Evolutionary conservation across 1,140 invertebrate genomes (phyloP).

Genomic region (Drosophila subobscura): DNA sequence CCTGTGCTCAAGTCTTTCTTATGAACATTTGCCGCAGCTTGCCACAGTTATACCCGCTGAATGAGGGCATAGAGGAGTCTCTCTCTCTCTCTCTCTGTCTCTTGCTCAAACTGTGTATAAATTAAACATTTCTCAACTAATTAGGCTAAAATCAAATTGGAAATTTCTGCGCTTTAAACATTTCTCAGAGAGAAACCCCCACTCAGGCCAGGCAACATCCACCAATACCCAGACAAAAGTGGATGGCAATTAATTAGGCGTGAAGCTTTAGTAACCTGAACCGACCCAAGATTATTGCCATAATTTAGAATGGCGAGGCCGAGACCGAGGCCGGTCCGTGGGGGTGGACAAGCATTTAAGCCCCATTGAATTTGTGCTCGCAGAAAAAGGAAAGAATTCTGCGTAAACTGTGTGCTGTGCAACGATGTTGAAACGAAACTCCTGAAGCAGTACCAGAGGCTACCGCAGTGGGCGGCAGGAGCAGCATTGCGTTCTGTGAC

Average conservation of each 20-base stretch:
- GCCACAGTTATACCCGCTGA: too few relatives aligned
- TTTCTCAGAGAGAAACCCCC: not conserved
- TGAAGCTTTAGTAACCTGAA: slow-evolving; percentile 54
- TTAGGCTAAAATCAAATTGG: slow-evolving; percentile 68
- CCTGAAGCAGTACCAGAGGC: not conserved
- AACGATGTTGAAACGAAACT: slow-evolving; percentile 39
- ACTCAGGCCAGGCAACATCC: too few relatives aligned
- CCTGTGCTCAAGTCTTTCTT: too few relatives aligned
- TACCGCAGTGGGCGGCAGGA: too few relatives aligned
- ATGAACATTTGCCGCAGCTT: too few relatives aligned
- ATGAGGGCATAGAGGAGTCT: too few relatives aligned
- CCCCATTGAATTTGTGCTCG: slow-evolving; percentile 39
- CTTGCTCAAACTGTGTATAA: slow-evolving; percentile 42
- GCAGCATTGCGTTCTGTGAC: slow-evolving; percentile 22
- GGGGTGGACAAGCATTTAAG: slow-evolving; percentile 23
- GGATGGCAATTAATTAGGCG: slow-evolving; percentile 56
- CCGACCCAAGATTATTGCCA: slow-evolving; percentile 45
- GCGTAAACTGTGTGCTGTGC: slow-evolving; percentile 37
- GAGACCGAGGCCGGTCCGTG: too few relatives aligned
- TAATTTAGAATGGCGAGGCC: slow-evolving; percentile 50
- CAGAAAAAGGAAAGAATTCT: slow-evolving; percentile 9
- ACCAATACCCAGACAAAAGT: slow-evolving; percentile 22
- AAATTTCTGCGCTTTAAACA: slow-evolving; percentile 41
- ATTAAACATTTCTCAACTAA: slow-evolving; percentile 59
- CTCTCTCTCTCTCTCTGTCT: not conserved